A percentile compares a stretch with the other conserved stretches of the same genome.
phyloP scores from a whole-genome alignment of 2,888 invertebrate genomes.

The Drosophila multiciliata region DNA sequence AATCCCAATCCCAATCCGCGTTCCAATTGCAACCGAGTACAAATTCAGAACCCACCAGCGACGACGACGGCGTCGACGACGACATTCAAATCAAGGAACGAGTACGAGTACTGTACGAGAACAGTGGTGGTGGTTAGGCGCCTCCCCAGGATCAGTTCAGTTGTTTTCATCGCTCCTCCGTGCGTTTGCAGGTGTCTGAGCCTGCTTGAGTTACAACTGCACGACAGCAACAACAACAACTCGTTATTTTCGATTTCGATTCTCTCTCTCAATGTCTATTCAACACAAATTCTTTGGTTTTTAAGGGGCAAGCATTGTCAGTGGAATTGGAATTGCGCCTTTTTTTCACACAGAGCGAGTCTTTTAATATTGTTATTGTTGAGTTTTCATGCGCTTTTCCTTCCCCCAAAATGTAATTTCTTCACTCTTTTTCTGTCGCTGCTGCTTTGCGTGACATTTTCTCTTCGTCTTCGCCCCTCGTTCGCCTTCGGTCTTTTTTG shows the following conservation, averaged over 20 bases:
- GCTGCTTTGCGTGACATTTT: slow-evolving; percentile 81
- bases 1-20: slow-evolving; percentile 49
- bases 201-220: slow-evolving; percentile 65
- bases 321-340: slow-evolving; percentile 50
- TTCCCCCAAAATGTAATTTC: slow-evolving; percentile 68
- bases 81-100: slow-evolving; percentile 79
- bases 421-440: slow-evolving; percentile 77
- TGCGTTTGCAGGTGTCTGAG: slow-evolving; percentile 74
- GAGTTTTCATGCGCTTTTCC: slow-evolving; percentile 61
- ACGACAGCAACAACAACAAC: slow-evolving; percentile 53
- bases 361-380: slow-evolving; percentile 65
- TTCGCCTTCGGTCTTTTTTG: slow-evolving; percentile 54
- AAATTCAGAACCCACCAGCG: slow-evolving; percentile 74
- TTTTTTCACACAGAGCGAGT: slow-evolving; percentile 42
- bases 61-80: slow-evolving; percentile 68
- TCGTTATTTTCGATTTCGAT: slow-evolving; percentile 50
- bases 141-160: slow-evolving; percentile 66
- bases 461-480: slow-evolving; percentile 74
- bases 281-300: slow-evolving; percentile 30
- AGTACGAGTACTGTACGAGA: slow-evolving; percentile 49
- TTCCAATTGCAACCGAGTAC: slow-evolving; percentile 58
- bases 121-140: slow-evolving; percentile 42
- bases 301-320: slow-evolving; percentile 42
- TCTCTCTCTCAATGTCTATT: slow-evolving; percentile 27
- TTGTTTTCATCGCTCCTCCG: slow-evolving; percentile 68